Base-by-base conservation (phyloP, 2,888 invertebrate genomes). In the Agonopterix heracliana region DNA sequence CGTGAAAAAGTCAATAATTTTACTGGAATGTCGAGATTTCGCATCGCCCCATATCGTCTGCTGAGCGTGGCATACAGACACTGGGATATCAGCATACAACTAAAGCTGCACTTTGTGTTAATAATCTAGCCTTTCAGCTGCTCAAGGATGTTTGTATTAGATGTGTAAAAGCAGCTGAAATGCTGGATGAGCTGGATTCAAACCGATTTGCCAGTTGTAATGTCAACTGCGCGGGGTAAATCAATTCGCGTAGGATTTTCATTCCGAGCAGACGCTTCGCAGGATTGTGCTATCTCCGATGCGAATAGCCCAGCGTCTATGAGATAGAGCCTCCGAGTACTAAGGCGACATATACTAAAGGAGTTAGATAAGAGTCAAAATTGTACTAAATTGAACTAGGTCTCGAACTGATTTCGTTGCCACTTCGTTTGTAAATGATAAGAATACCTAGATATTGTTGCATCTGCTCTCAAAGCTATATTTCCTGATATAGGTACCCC, bases 231-330 rank as follows among this genome's bases (percentile, higher is more conserved):
- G 14, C 10, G 9, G 35, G 5, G 26, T 38, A 9, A 47, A 34
- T 44, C 54, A 58, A 58, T 60, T 59, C 52, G 69, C 62, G 60
- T 61, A 55, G 57, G 61, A 67, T 66, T 63, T 61, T 66, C 66
- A 56, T 55, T 51, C 64, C 46, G 60, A 59, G 60, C 55, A 58
- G 71, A 72, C 71, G 70, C 62, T 62, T 65, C 46, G 60, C 63
- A 48, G 63, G 65, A 61, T 54, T 55, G 53, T 52, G 54, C 47
- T 47, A 54, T 52, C 50, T 50, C 61, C 57, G 63, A 57, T 59
- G 53, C 63, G 66, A 70, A 65, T 61, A 63, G 64, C 63, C 65
- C 66, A 65, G 63, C 66, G 68, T 68, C 71, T 68, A 61, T 63
- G 54, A 66, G 57, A 55, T 54, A 63, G 59, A 61, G 68, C 67